Conservation (phyloP, 1,140 invertebrate species). For the Pseudobourletiella spinata region DNA sequence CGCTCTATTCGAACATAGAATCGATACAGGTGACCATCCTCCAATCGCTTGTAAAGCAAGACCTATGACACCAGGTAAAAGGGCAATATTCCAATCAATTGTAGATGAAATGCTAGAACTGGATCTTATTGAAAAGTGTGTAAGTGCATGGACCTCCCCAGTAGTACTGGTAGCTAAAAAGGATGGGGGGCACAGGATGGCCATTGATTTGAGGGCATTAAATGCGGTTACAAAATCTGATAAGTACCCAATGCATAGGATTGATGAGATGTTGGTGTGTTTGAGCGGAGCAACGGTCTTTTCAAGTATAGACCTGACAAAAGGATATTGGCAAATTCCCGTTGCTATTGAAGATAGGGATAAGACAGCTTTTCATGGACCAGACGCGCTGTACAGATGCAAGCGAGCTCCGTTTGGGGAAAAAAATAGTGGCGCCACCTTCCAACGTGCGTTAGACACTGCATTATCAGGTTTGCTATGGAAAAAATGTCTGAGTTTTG, state of each 20-base stretch:
- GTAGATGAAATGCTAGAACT: constrained; percentile 38
- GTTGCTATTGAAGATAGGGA: constrained; percentile 38
- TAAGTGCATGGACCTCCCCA: constrained; percentile 8
- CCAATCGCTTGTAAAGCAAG: not conserved
- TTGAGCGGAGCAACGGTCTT: constrained; percentile 41
- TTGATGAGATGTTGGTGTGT: constrained; percentile 40
- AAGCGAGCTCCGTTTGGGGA: constrained; percentile 43
- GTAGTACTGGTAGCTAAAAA: constrained; percentile 15
- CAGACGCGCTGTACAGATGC: constrained; percentile 39
- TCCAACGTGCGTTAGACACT: constrained; percentile 41
- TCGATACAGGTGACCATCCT: constrained; percentile 8
- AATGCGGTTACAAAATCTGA: constrained; percentile 41
- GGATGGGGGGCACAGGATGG: constrained; percentile 34
- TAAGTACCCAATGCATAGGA: constrained; percentile 41
- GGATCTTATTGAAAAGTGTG: constrained; percentile 40
- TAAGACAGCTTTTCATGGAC: constrained; percentile 41
- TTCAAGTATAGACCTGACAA: constrained; percentile 43
- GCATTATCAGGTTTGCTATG: constrained; percentile 36
- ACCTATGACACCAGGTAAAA: constrained; percentile 8
- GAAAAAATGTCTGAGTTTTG: constrained; percentile 30
- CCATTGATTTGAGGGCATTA: constrained; percentile 42
- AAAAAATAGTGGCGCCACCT: constrained; percentile 42
- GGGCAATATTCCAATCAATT: constrained; percentile 37
- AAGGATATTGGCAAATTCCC: constrained; percentile 46
- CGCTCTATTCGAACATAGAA: constrained; percentile 11